Percentiles rank a stretch among this genome's conserved stretches.
These are phyloP conservation scores for Artemia sp. DNA, from an alignment of 2,888 invertebrate species.

Conservation along the genomic window DNA sequence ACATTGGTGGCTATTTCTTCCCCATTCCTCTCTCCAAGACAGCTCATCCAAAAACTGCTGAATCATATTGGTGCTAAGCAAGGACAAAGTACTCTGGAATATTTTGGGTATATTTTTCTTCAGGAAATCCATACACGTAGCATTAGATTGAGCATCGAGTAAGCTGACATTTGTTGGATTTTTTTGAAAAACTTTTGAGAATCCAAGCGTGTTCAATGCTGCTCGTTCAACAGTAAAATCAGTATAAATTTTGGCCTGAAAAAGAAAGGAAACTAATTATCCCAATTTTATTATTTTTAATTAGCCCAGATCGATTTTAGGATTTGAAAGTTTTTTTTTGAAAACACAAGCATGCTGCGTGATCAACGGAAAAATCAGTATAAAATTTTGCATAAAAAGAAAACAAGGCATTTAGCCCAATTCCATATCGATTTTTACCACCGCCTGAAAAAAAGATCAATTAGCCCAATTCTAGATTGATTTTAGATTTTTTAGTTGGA, in stretches of 20 bases:
- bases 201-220: slow-evolving; percentile 55
- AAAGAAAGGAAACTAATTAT: no score
- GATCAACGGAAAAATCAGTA: slow-evolving; percentile 16
- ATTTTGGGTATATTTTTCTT: slow-evolving; percentile 67
- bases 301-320: not conserved
- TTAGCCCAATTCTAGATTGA: no score
- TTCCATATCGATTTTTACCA: no score
- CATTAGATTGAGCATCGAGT: slow-evolving; percentile 39
- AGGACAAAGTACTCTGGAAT: slow-evolving; percentile 70
- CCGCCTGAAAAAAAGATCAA: no score
- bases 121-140: slow-evolving; percentile 70
- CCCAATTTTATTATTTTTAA: not conserved
- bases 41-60: slow-evolving; percentile 78
- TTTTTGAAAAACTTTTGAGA: slow-evolving; percentile 51
- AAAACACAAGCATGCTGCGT: not conserved
- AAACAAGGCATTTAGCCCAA: no score
- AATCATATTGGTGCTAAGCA: slow-evolving; percentile 64
- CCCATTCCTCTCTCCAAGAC: slow-evolving; percentile 73
- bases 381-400: no score
- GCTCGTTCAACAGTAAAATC: slow-evolving; percentile 56
- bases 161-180: not conserved
- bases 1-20: slow-evolving; percentile 53
- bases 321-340: not conserved
- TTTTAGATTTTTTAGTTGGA: no score
- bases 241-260: slow-evolving; percentile 52